phyloP scores from a whole-genome alignment of 2,797 vertebrate genomes.

The Diglossa cyanea region DNA sequence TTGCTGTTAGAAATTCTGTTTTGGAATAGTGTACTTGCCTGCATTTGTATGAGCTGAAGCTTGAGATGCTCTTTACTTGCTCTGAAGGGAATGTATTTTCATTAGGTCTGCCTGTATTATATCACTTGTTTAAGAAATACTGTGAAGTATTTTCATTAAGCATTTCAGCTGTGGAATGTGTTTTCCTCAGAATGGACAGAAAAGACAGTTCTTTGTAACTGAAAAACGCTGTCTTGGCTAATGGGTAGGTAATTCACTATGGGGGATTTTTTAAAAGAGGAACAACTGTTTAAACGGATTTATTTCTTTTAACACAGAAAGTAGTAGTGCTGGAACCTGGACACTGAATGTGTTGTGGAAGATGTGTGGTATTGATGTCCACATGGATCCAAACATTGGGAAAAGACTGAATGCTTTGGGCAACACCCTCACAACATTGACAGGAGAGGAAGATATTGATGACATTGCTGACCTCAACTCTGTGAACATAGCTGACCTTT shows the following conservation, averaged over 20 bases:
- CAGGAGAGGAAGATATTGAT: conserved; percentile 93
- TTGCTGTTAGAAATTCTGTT: not conserved
- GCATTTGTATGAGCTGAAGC: not conserved
- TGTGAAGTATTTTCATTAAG: not conserved
- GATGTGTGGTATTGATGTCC: conserved; percentile 98
- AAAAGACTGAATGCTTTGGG: conserved; percentile 95
- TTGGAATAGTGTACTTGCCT: not conserved
- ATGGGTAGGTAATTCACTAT: not conserved
- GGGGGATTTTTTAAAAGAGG: not conserved
- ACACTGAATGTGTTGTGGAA: conserved; percentile 98
- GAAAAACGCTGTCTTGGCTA: not conserved
- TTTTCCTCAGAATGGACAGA: not conserved
- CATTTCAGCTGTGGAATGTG: not conserved
- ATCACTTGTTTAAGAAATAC: not conserved
- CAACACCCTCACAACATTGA: conserved; percentile 95
- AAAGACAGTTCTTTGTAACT: not conserved
- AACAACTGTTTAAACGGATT: not conserved
- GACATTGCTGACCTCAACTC: conserved; percentile 95
- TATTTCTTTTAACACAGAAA: conserved; percentile 78
- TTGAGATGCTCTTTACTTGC: not conserved
- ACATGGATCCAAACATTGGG: conserved; percentile 99
- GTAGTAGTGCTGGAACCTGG: conserved; percentile 98
- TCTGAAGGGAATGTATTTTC: not conserved
- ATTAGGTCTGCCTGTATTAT: not conserved
- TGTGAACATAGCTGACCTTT: conserved; percentile 89